These are phyloP conservation scores for Drosophila busckii DNA, from an alignment of 1,140 invertebrate genomes.

Conservation along the genomic window DNA sequence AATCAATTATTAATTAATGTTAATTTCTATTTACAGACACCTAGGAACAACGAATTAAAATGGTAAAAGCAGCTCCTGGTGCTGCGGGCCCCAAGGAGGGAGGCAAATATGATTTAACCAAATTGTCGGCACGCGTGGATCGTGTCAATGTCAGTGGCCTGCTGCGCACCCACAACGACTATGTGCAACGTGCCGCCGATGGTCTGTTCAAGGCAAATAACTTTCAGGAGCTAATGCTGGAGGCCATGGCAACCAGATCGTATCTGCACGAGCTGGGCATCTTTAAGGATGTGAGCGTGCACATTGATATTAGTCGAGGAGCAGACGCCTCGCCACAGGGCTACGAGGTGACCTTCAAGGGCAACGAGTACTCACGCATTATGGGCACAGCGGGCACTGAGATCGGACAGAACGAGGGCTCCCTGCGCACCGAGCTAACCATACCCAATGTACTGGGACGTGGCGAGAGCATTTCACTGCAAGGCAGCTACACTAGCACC, in stretches of 20 bases:
- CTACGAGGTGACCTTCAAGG: conserved; percentile 74
- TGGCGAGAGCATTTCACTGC: conserved; percentile 70
- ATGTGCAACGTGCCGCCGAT: conserved; percentile 68
- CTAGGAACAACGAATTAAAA: conserved; percentile 18
- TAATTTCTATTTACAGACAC: conserved; percentile 16
- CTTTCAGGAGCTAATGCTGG: conserved; percentile 74
- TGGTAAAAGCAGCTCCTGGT: conserved; percentile 32
- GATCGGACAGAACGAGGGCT: conserved; percentile 76
- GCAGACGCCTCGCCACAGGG: conserved; percentile 64
- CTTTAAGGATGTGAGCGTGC: conserved; percentile 72
- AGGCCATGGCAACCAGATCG: conserved; percentile 66
- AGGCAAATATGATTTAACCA: conserved; percentile 53
- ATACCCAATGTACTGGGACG: conserved; percentile 72
- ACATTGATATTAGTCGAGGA: conserved; percentile 69
- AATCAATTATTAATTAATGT: neutral
- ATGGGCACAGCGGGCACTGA: conserved; percentile 75
- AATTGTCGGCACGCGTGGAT: conserved; percentile 66
- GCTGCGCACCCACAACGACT: conserved; percentile 73
- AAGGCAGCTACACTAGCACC: conserved; percentile 73
- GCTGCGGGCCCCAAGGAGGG: conserved; percentile 37
- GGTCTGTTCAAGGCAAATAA: conserved; percentile 67
- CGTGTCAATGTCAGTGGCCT: conserved; percentile 72
- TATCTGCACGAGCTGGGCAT: conserved; percentile 75
- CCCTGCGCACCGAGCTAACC: conserved; percentile 64
- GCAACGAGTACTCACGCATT: conserved; percentile 64